phyloP scores from a whole-genome alignment of 2,888 invertebrate species.

The Xanthorhoe spadicearia region DNA sequence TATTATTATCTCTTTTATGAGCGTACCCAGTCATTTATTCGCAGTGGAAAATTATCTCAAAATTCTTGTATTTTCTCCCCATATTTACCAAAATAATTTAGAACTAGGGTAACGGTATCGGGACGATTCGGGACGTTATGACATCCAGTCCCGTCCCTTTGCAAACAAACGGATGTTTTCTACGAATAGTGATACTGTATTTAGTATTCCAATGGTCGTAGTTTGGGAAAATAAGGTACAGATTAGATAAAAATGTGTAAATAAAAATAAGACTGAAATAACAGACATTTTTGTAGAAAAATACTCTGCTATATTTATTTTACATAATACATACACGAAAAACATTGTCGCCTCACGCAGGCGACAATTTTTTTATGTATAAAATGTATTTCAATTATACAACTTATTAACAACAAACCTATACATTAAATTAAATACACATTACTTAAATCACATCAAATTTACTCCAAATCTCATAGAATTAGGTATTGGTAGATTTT shows the following conservation, averaged over 20 bases:
- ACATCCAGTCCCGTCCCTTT: conserved; percentile 23
- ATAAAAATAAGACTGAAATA: conserved; percentile 1
- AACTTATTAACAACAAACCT: too few relatives aligned
- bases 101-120: conserved; percentile 30
- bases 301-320: too few relatives aligned
- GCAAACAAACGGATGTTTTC: conserved; percentile 23
- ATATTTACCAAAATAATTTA: conserved; percentile 20
- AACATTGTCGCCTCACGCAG: too few relatives aligned
- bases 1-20: too few relatives aligned
- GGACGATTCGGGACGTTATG: conserved; percentile 19
- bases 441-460: too few relatives aligned
- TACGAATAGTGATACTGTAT: conserved; percentile 18
- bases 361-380: too few relatives aligned
- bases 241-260: conserved; percentile 48
- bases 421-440: too few relatives aligned
- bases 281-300: background rate
- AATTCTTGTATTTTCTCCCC: conserved; percentile 6
- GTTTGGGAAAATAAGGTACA: conserved; percentile 20
- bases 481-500: too few relatives aligned
- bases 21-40: background rate
- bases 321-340: too few relatives aligned
- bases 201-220: conserved; percentile 16
- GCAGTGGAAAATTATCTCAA: background rate
- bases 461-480: too few relatives aligned
- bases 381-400: too few relatives aligned